These are phyloP conservation scores for Protobothrops flavoviridis DNA, from an alignment of 2,113 vertebrate species.

Conservation along the genomic window DNA sequence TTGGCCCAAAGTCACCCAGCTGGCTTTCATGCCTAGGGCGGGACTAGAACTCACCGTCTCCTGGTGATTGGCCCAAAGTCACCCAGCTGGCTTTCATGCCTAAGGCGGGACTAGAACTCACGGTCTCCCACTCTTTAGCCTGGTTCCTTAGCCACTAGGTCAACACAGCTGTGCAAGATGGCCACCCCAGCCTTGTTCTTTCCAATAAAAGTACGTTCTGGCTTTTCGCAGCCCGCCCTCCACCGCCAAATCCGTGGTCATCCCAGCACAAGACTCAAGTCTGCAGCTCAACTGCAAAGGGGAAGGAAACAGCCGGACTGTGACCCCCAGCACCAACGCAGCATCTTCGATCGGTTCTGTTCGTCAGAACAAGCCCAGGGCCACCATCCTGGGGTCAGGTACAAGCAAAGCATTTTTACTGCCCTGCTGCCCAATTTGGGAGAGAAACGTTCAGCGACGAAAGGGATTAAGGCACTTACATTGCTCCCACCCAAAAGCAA, in stretches of 20 bases:
- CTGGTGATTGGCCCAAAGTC: background rate
- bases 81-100: background rate
- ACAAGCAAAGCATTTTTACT: conserved; percentile 1
- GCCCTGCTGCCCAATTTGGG: background rate
- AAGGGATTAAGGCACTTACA: background rate
- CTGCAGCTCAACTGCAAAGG: conserved; percentile 96
- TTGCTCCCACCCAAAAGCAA: background rate
- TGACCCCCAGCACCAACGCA: conserved; percentile 59
- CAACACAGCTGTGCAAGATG: background rate
- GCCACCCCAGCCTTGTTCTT: background rate
- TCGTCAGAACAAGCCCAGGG: conserved; percentile 75
- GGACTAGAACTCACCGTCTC: too few species aligned
- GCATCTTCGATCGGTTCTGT: conserved; percentile 72
- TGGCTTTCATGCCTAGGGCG: too few species aligned
- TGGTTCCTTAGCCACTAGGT: background rate
- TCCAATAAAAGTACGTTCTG: background rate
- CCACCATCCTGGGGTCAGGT: conserved; percentile 87
- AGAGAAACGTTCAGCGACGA: background rate
- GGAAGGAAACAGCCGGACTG: conserved; percentile 80
- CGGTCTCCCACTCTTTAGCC: background rate
- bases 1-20: background rate
- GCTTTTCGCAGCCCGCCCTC: conserved; percentile 71
- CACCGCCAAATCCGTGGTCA: conserved; percentile 90
- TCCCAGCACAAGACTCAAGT: conserved; percentile 86
- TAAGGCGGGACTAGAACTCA: background rate